Percentiles rank a stretch among this genome's conserved stretches.
Conservation (phyloP, 2,113 vertebrate species). For the Fulica atra region DNA sequence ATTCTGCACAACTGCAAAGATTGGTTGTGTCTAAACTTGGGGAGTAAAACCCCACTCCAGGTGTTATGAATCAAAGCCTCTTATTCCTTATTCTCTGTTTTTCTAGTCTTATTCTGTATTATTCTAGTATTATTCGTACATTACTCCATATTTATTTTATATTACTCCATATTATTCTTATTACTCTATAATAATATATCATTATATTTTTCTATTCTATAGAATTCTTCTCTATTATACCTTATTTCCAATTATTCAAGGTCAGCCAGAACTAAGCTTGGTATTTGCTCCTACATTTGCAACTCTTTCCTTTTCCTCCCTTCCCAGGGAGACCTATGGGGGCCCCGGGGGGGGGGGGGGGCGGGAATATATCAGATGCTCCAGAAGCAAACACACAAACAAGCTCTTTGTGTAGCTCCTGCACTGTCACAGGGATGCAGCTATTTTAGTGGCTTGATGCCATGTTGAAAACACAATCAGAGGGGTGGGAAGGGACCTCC, state of each 20-base stretch:
- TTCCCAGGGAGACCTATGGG: not conserved
- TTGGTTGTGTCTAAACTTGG: too few relatives aligned
- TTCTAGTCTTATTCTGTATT: too few relatives aligned
- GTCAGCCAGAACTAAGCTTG: not conserved
- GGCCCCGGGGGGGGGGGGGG: not conserved
- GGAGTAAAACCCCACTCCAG: not conserved
- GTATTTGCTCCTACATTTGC: not conserved
- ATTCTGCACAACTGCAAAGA: not conserved
- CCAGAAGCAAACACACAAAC: not conserved
- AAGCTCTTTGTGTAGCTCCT: not conserved
- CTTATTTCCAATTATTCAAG: not conserved
- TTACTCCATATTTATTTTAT: too few relatives aligned
- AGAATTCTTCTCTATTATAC: too few relatives aligned
- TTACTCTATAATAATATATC: too few relatives aligned
- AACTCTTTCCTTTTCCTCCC: not conserved
- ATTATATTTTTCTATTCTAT: too few relatives aligned
- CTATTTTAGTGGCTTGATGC: not conserved
- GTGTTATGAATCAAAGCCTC: too few relatives aligned
- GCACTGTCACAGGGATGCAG: too few relatives aligned
- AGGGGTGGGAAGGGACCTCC: too few relatives aligned
- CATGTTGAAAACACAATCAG: not conserved
- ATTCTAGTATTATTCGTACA: too few relatives aligned
- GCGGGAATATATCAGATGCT: accelerated
- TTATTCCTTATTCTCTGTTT: too few relatives aligned
- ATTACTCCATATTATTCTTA: too few relatives aligned